These are phyloP conservation scores for Hoplodrina blanda DNA, from an alignment of 2,888 invertebrate species.

Conservation along the genomic window DNA sequence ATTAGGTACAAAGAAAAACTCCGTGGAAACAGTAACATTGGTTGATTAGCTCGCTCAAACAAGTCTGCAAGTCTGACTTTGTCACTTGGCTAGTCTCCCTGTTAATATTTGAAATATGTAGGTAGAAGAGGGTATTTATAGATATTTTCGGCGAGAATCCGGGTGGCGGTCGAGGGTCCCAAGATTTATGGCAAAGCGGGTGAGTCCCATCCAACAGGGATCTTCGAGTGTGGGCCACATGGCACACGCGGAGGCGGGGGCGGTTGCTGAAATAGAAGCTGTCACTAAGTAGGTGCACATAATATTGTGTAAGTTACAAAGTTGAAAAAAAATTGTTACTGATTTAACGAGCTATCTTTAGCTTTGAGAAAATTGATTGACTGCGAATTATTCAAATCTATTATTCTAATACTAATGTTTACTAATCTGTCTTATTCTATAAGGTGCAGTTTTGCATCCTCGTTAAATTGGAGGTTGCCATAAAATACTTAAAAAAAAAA, in stretches of 20 bases:
- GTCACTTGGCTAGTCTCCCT: slow-evolving; percentile 77
- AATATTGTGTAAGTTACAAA: too few species aligned
- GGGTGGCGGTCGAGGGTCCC: slow-evolving; percentile 90
- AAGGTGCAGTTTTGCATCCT: too few species aligned
- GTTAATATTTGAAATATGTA: slow-evolving; percentile 90
- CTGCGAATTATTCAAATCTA: too few species aligned
- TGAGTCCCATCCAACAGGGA: slow-evolving; percentile 90
- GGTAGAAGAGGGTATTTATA: slow-evolving; percentile 87
- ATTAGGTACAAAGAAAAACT: slow-evolving; percentile 30
- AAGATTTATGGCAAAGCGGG: slow-evolving; percentile 90
- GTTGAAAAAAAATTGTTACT: too few species aligned
- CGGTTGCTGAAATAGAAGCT: not conserved
- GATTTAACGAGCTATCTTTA: too few species aligned
- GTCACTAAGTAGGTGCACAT: not conserved
- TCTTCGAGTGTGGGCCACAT: slow-evolving; percentile 73
- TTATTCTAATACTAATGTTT: too few species aligned
- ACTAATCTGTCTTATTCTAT: too few species aligned
- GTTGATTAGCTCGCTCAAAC: slow-evolving; percentile 56
- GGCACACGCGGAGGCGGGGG: slow-evolving; percentile 53
- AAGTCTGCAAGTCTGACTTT: slow-evolving; percentile 73
- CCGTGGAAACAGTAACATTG: slow-evolving; percentile 29
- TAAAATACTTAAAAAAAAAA: too few species aligned
- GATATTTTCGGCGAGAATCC: slow-evolving; percentile 89
- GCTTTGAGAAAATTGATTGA: too few species aligned
- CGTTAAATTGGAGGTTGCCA: too few species aligned